Evolutionary conservation across 2,888 invertebrate species (phyloP).

Genomic region (Pecten maximus): DNA sequence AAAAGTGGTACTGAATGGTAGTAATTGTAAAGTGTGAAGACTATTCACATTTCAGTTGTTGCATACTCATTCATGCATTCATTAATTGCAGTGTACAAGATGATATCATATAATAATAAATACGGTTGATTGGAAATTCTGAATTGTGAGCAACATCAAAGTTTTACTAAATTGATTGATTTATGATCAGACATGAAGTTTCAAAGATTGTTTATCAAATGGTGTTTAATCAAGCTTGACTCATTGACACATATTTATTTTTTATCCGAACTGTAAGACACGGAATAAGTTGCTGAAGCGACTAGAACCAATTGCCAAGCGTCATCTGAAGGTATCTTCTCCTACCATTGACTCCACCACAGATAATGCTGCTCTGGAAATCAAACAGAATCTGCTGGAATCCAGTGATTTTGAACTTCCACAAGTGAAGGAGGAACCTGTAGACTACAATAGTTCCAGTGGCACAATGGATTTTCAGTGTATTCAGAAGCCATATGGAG

Average conservation of each 20-base stretch:
- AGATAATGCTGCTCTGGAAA: constrained; percentile 45
- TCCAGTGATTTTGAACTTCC: background rate
- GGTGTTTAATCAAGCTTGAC: too few relatives aligned
- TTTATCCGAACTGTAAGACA: background rate
- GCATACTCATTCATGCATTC: too few relatives aligned
- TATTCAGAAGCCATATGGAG: constrained; percentile 3
- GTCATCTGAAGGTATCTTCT: constrained; percentile 70
- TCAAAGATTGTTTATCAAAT: too few relatives aligned
- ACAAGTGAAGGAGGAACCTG: background rate
- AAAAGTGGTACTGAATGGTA: too few relatives aligned
- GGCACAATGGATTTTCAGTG: background rate
- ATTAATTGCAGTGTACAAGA: too few relatives aligned
- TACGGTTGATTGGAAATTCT: too few relatives aligned
- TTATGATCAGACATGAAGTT: too few relatives aligned
- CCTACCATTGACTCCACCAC: constrained; percentile 75
- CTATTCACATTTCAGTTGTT: too few relatives aligned
- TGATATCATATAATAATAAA: too few relatives aligned
- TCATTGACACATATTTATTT: background rate
- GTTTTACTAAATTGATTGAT: too few relatives aligned
- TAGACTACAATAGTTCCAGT: background rate
- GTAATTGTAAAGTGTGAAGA: too few relatives aligned
- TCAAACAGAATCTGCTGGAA: background rate
- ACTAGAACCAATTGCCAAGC: background rate
- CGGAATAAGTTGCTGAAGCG: background rate
- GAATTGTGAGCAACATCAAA: too few relatives aligned